Evolutionary conservation across 2,113 vertebrate species (phyloP).

Genomic region (Callopanchax toddi): DNA sequence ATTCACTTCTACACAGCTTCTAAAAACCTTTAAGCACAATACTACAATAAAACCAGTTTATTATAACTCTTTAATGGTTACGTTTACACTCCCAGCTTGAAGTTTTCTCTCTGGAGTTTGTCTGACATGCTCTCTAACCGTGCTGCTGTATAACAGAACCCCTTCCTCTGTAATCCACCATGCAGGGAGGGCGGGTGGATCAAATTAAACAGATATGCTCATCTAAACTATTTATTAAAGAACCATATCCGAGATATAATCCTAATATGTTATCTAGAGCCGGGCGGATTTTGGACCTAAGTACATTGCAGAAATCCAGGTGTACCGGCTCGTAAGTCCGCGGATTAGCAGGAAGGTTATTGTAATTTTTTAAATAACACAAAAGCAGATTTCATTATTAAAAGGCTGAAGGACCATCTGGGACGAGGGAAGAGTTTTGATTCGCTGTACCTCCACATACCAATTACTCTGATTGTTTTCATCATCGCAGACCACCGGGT

Average conservation of each 20-base stretch:
- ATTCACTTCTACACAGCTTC: too few relatives aligned
- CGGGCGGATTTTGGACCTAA: slow-evolving; percentile 78
- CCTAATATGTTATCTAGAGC: slow-evolving; percentile 84
- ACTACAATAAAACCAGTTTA: not conserved
- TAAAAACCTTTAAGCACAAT: too few relatives aligned
- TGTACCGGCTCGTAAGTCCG: slow-evolving; percentile 88
- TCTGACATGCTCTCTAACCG: too few relatives aligned
- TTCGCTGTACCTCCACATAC: slow-evolving; percentile 40
- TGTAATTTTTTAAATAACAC: slow-evolving; percentile 87
- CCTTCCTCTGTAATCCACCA: slow-evolving; percentile 87
- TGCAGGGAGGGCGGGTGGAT: slow-evolving; percentile 66
- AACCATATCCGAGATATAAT: slow-evolving; percentile 86
- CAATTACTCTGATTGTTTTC: slow-evolving; percentile 75
- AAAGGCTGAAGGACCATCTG: slow-evolving; percentile 79
- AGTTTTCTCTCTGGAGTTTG: too few relatives aligned
- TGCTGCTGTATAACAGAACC: slow-evolving; percentile 75
- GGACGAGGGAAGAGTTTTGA: slow-evolving; percentile 53
- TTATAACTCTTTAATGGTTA: slow-evolving; percentile 15
- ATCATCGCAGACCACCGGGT: slow-evolving; percentile 43
- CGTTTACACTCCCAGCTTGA: slow-evolving; percentile 46
- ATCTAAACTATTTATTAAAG: slow-evolving; percentile 85
- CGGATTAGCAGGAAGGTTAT: slow-evolving; percentile 87
- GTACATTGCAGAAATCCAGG: slow-evolving; percentile 82
- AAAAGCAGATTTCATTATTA: slow-evolving; percentile 92
- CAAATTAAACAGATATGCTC: slow-evolving; percentile 84